Conservation (phyloP, 2,797 vertebrate genomes). For the Phoxinus dragarum region DNA sequence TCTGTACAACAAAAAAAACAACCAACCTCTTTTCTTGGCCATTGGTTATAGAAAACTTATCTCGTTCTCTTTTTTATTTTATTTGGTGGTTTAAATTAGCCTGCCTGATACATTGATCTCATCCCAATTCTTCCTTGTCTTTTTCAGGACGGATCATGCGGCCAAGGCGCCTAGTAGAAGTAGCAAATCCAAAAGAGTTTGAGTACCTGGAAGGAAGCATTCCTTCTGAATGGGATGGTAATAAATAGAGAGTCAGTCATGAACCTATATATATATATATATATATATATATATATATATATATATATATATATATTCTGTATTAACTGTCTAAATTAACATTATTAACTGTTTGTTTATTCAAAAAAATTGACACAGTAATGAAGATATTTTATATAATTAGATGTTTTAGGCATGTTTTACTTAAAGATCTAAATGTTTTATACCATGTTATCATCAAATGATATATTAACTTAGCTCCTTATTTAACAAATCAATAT, state of each 20-base stretch:
- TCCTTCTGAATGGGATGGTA: slow-evolving; percentile 96
- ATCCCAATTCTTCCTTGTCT: slow-evolving; percentile 58
- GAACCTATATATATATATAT: no score
- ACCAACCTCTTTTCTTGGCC: not conserved
- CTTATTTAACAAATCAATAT: not conserved
- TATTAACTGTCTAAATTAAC: not conserved
- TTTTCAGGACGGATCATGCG: slow-evolving; percentile 82
- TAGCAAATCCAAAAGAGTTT: slow-evolving; percentile 77
- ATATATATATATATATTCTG: not conserved
- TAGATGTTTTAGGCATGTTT: not conserved
- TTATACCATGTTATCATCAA: not conserved
- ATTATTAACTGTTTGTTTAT: not conserved
- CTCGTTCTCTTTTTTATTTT: not conserved
- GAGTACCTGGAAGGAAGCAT: slow-evolving; percentile 86
- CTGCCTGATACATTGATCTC: slow-evolving; percentile 5
- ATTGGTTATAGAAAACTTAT: not conserved
- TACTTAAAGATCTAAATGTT: not conserved
- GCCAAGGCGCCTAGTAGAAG: slow-evolving; percentile 85
- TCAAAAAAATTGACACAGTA: not conserved
- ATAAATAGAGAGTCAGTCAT: slow-evolving; percentile 68
- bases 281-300: no score
- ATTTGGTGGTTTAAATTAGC: not conserved
- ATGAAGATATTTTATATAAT: not conserved
- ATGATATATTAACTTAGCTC: not conserved
- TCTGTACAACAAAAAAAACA: not conserved